phyloP scores from a whole-genome alignment of 2,888 invertebrate genomes.

The Coenonympha arcania region DNA sequence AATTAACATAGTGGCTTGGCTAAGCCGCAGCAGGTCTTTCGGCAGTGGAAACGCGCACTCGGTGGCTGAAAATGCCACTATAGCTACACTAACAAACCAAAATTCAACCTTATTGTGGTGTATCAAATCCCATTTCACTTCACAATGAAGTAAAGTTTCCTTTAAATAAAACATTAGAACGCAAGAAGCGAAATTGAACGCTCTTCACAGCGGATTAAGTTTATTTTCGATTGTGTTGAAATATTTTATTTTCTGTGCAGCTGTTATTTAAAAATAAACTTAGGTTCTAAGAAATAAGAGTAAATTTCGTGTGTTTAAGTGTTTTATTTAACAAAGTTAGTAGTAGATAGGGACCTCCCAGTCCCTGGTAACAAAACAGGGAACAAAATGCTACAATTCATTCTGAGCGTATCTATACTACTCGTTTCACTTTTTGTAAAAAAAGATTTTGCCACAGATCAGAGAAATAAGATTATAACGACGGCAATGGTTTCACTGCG shows the following conservation, averaged over 20 bases:
- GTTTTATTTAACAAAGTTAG: constrained; percentile 17
- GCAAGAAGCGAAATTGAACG: constrained; percentile 7
- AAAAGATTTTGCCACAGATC: no score
- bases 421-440: background rate
- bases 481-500: no score
- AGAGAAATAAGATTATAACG: no score
- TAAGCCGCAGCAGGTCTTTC: no score
- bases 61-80: constrained; percentile 48
- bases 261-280: constrained; percentile 4
- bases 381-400: constrained; percentile 22
- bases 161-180: constrained; percentile 36
- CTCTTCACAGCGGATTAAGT: background rate
- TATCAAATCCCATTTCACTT: constrained; percentile 27
- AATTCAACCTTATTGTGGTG: constrained; percentile 30
- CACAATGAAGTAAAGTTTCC: constrained; percentile 26
- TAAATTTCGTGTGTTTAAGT: background rate
- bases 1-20: no score
- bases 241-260: background rate
- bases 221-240: background rate
- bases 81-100: constrained; percentile 45
- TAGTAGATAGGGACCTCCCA: constrained; percentile 13
- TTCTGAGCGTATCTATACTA: no score
- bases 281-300: background rate
- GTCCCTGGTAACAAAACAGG: constrained; percentile 9
- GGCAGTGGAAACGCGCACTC: constrained; percentile 50